Evolutionary conservation across 2,113 vertebrate genomes (phyloP).

Genomic region (Daphoenositta chrysoptera): DNA sequence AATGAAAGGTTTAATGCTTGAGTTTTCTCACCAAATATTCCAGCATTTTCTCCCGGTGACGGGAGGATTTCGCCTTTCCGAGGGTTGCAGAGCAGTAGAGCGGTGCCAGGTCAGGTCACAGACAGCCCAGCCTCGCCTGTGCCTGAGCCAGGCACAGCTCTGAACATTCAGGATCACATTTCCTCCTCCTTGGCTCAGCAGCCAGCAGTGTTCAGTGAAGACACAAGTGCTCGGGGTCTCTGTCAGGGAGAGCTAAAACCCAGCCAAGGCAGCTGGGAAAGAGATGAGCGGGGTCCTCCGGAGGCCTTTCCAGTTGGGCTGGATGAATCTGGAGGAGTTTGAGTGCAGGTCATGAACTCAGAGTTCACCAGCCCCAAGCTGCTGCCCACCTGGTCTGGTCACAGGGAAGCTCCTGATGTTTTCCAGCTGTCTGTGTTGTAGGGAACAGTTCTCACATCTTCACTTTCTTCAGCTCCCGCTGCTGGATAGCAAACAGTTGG

Average conservation of each 20-base stretch:
- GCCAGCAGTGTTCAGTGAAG: neutral
- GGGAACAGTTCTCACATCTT: neutral
- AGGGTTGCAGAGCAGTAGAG: neutral
- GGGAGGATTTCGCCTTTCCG: neutral
- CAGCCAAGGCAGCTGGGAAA: slow-evolving; percentile 47
- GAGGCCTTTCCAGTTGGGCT: slow-evolving; percentile 19
- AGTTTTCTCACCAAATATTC: neutral
- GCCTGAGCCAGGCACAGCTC: neutral
- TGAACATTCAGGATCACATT: neutral
- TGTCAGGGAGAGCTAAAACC: slow-evolving; percentile 20
- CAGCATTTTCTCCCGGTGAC: neutral
- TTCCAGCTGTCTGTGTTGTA: slow-evolving; percentile 39
- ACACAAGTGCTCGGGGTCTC: neutral
- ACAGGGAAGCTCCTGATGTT: slow-evolving; percentile 24
- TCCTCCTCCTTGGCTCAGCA: neutral
- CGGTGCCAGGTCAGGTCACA: neutral
- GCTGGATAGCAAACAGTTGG: neutral
- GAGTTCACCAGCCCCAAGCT: slow-evolving; percentile 20
- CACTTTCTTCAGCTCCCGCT: neutral
- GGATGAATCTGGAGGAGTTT: slow-evolving; percentile 50
- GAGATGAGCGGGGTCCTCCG: slow-evolving; percentile 17
- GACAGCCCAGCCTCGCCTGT: neutral
- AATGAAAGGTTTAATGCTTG: neutral
- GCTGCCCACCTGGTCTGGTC: slow-evolving; percentile 49
- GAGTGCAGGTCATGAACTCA: slow-evolving; percentile 47